Evolutionary conservation across 2,797 vertebrate genomes (phyloP).

Genomic region (Sebastes jordani): DNA sequence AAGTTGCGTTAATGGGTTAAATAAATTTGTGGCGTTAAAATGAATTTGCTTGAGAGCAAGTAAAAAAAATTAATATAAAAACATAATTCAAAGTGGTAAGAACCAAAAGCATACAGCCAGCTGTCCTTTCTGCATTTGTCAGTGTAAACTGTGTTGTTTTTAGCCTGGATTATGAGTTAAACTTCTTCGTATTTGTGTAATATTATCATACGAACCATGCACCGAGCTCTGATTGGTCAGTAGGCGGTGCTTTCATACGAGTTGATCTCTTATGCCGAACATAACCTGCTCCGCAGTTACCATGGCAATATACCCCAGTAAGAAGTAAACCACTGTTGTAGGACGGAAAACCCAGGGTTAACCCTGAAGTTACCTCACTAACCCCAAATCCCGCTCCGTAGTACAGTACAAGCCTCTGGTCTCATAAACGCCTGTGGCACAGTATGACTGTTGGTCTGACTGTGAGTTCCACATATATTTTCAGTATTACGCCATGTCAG

Average conservation of each 20-base stretch:
- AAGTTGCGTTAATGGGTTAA: no score
- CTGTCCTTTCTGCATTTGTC: not conserved
- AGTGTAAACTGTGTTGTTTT: not conserved
- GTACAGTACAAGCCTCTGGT: not conserved
- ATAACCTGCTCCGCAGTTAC: no score
- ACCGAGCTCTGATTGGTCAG: no score
- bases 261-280: no score
- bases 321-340: not conserved
- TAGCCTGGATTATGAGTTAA: not conserved
- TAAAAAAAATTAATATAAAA: no score
- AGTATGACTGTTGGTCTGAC: not conserved
- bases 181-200: not conserved
- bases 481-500: constrained; percentile 72
- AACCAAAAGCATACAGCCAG: not conserved
- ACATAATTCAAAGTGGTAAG: not conserved
- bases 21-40: no score
- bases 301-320: no score
- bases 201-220: no score
- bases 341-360: not conserved
- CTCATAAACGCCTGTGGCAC: not conserved
- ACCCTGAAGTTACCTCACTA: not conserved
- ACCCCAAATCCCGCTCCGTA: not conserved
- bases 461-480: not conserved
- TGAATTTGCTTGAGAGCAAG: no score
- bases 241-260: no score